A percentile compares a stretch with the other conserved stretches of the same genome.
Conservation (phyloP, 2,113 vertebrate species). For the Ascaphus truei region DNA sequence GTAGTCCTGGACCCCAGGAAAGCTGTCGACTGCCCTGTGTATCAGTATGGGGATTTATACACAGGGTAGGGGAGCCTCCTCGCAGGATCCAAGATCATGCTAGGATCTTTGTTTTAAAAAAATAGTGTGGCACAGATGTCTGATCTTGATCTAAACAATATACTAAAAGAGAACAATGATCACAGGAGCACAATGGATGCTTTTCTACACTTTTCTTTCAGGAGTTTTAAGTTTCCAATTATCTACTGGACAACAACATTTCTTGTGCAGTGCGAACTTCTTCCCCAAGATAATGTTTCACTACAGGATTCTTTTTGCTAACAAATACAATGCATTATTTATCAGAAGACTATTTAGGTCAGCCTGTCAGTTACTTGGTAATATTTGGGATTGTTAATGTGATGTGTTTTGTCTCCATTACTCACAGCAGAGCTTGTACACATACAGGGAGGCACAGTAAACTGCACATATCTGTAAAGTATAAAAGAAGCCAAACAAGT, state of each 20-base stretch:
- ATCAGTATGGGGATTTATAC: too few relatives aligned
- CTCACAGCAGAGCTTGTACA: too few relatives aligned
- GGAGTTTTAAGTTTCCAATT: neutral
- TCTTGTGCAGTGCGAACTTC: neutral
- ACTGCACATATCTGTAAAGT: neutral
- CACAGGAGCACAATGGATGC: neutral
- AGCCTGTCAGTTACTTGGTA: neutral
- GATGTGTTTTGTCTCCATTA: too few relatives aligned
- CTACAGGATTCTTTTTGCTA: neutral
- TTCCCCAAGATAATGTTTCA: conserved; percentile 7
- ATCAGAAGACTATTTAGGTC: neutral
- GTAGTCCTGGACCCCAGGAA: too few relatives aligned
- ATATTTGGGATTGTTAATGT: too few relatives aligned
- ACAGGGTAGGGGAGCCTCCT: too few relatives aligned
- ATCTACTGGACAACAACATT: neutral
- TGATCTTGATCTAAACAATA: neutral
- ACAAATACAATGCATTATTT: neutral
- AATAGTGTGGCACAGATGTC: too few relatives aligned
- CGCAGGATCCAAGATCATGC: too few relatives aligned
- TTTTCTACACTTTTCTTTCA: neutral
- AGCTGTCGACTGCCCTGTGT: too few relatives aligned
- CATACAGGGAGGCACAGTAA: neutral
- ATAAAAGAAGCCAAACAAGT: conserved; percentile 6
- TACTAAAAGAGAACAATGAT: neutral
- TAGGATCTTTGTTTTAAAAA: too few relatives aligned